phyloP scores from a whole-genome alignment of 2,888 invertebrate genomes.

The Cloeon dipterum region DNA sequence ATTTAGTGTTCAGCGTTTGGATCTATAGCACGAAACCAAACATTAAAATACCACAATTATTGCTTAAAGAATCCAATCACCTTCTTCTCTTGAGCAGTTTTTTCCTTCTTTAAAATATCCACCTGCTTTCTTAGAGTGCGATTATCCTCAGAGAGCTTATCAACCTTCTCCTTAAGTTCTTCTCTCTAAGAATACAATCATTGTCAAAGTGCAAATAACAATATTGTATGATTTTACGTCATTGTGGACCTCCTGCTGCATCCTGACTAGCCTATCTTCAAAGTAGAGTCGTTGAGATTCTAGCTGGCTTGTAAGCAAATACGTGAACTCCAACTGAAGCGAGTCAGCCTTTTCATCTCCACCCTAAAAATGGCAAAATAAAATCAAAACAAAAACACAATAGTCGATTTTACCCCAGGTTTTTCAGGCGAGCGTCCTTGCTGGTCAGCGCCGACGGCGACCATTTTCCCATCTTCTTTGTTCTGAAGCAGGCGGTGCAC shows the following conservation, averaged over 20 bases:
- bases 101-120: constrained; percentile 32
- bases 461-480: constrained; percentile 89
- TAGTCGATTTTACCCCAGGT: constrained; percentile 1
- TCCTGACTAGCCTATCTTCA: constrained; percentile 45
- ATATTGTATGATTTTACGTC: constrained; percentile 9
- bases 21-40: constrained; percentile 9
- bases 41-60: background rate
- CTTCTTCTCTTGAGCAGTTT: constrained; percentile 44
- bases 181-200: constrained; percentile 12
- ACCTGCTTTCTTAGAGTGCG: constrained; percentile 14
- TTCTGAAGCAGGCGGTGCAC: constrained; percentile 90
- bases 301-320: constrained; percentile 82
- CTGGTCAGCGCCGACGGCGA: constrained; percentile 35
- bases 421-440: constrained; percentile 29
- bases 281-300: constrained; percentile 85
- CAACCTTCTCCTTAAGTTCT: constrained; percentile 26
- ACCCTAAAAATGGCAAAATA: constrained; percentile 12
- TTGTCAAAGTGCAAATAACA: constrained; percentile 7
- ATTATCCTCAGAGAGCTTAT: constrained; percentile 25
- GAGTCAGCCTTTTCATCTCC: constrained; percentile 74
- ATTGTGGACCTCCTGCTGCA: constrained; percentile 16
- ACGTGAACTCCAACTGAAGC: constrained; percentile 89
- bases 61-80: constrained; percentile 17
- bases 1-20: constrained; percentile 16
- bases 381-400: no score